phyloP scores from a whole-genome alignment of 2,113 vertebrate species.

The Hydropotes inermis region DNA sequence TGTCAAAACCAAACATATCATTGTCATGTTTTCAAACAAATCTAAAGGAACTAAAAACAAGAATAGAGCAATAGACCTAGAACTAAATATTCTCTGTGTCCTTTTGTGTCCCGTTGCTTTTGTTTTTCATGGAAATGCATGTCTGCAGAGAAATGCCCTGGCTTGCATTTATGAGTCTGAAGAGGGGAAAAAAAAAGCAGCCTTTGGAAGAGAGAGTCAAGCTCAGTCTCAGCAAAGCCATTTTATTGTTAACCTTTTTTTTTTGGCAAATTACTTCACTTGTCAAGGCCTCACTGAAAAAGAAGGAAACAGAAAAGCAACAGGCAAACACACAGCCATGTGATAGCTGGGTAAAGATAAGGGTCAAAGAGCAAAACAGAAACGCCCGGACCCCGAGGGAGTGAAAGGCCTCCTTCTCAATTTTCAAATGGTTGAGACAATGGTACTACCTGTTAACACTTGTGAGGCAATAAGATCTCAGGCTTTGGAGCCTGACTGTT shows the following conservation, averaged over 20 bases:
- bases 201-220: background rate
- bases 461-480: background rate
- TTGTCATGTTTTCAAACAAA: background rate
- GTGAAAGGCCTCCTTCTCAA: background rate
- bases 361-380: background rate
- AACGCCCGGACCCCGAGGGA: background rate
- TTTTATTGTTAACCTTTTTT: background rate
- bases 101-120: background rate
- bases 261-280: background rate
- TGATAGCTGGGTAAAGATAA: background rate
- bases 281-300: background rate
- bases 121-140: background rate
- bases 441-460: background rate
- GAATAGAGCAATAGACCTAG: background rate
- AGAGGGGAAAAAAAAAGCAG: background rate
- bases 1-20: background rate
- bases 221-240: background rate
- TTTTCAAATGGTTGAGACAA: background rate
- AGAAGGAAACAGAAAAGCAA: conserved; percentile 16
- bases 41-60: background rate
- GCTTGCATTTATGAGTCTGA: background rate
- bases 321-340: background rate
- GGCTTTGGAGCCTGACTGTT: background rate
- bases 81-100: background rate
- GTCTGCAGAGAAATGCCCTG: background rate